These are phyloP conservation scores for Trachymyrmex septentrionalis DNA, from an alignment of 1,140 invertebrate genomes.

Conservation along the genomic window DNA sequence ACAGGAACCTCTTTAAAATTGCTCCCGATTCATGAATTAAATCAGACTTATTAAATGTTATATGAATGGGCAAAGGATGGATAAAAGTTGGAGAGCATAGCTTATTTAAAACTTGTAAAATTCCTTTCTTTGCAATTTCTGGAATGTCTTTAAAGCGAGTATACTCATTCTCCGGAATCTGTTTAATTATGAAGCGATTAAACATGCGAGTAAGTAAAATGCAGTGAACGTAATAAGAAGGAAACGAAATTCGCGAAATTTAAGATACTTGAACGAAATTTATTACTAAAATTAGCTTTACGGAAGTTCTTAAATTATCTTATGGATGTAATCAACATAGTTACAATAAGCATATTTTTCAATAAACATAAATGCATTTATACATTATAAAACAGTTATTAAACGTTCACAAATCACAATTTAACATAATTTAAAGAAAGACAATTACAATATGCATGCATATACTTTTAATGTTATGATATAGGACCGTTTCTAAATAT, in stretches of 20 bases:
- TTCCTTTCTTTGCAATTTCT: slow-evolving; percentile 45
- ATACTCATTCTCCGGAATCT: slow-evolving; percentile 51
- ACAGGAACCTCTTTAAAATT: slow-evolving; percentile 50
- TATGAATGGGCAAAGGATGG: slow-evolving; percentile 32
- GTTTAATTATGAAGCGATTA: slow-evolving; percentile 61
- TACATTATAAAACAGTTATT: background rate
- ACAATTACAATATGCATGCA: background rate
- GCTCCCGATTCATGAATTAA: slow-evolving; percentile 50
- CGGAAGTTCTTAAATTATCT: background rate
- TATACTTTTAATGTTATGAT: background rate
- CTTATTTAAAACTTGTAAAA: slow-evolving; percentile 63
- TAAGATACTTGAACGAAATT: slow-evolving; percentile 32
- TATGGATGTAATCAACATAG: background rate
- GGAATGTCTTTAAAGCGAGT: slow-evolving; percentile 49
- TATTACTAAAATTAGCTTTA: slow-evolving; percentile 29
- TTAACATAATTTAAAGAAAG: background rate
- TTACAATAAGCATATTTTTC: background rate
- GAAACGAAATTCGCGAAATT: slow-evolving; percentile 16
- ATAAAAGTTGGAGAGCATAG: slow-evolving; percentile 36
- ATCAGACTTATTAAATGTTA: slow-evolving; percentile 59
- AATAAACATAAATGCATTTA: background rate
- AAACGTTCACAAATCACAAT: background rate
- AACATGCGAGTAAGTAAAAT: slow-evolving; percentile 53
- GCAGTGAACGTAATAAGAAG: slow-evolving; percentile 32
- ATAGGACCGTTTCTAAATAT: background rate